A percentile compares a stretch with the other conserved stretches of the same genome.
These are phyloP conservation scores for Noctua fimbriata DNA, from an alignment of 2,888 invertebrate genomes.

Conservation along the genomic window DNA sequence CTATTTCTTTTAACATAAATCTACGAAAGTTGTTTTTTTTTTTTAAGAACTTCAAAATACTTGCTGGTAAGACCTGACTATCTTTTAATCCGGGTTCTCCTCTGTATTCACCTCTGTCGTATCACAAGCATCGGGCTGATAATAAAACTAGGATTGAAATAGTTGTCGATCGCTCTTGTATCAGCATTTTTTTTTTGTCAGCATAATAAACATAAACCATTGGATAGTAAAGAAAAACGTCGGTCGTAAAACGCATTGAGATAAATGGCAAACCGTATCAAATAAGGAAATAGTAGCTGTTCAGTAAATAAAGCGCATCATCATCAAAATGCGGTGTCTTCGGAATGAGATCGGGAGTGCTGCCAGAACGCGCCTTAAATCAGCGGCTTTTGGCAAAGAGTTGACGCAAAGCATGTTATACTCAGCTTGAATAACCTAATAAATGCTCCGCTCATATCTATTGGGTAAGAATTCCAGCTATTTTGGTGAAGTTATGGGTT, in stretches of 20 bases:
- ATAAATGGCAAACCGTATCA: slow-evolving; percentile 36
- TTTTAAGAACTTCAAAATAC: not conserved
- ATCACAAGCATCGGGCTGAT: not conserved
- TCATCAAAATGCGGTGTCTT: slow-evolving; percentile 64
- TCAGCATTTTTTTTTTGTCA: slow-evolving; percentile 10
- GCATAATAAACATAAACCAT: slow-evolving; percentile 38
- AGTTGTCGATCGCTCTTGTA: not conserved
- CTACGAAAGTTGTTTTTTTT: not conserved
- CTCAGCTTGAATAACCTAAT: slow-evolving; percentile 56
- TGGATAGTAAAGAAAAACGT: slow-evolving; percentile 25
- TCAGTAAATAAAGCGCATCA: slow-evolving; percentile 58
- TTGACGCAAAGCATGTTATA: slow-evolving; percentile 68
- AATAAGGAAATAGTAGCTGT: slow-evolving; percentile 55
- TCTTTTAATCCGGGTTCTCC: not conserved
- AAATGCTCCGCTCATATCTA: slow-evolving; percentile 55
- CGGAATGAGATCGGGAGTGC: slow-evolving; percentile 65
- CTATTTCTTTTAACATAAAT: not conserved
- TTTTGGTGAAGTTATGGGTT: slow-evolving; percentile 32
- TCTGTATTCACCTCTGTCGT: not conserved
- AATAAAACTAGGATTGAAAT: slow-evolving; percentile 1
- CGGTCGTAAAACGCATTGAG: slow-evolving; percentile 25
- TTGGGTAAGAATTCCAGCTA: slow-evolving; percentile 30
- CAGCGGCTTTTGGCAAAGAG: slow-evolving; percentile 75
- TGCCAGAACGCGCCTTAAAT: slow-evolving; percentile 74
- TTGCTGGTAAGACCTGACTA: not conserved